phyloP scores from a whole-genome alignment of 2,888 invertebrate genomes.

The Sceliomorpha sp. region DNA sequence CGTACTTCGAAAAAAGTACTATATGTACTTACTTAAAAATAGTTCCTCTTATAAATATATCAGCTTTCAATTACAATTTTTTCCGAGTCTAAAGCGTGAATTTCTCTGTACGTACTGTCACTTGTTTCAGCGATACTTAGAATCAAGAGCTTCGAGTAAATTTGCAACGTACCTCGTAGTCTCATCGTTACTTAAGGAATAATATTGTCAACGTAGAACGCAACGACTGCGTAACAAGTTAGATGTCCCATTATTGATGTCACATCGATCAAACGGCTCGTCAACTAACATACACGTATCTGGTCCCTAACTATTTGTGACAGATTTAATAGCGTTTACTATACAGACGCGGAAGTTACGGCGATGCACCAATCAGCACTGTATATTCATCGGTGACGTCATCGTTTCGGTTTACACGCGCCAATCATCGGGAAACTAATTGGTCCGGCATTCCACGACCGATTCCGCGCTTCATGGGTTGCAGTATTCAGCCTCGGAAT shows the following conservation, averaged over 20 bases:
- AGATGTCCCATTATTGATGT: not conserved
- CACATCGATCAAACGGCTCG: slow-evolving; percentile 35
- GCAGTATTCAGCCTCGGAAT: slow-evolving; percentile 57
- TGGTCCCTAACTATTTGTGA: slow-evolving; percentile 46
- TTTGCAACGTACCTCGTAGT: too few species aligned
- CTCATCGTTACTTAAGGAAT: too few species aligned
- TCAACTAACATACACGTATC: slow-evolving; percentile 38
- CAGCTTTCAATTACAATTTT: too few species aligned
- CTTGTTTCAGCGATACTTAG: too few species aligned
- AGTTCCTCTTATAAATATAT: too few species aligned
- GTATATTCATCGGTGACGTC: slow-evolving; percentile 71
- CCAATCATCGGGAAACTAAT: slow-evolving; percentile 78
- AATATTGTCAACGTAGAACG: too few species aligned
- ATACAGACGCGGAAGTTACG: slow-evolving; percentile 31
- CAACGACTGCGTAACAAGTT: too few species aligned
- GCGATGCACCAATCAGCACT: slow-evolving; percentile 25
- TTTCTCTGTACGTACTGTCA: too few species aligned
- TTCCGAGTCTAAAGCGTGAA: too few species aligned
- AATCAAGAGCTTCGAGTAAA: too few species aligned
- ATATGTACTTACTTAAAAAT: too few species aligned
- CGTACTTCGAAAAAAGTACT: too few species aligned
- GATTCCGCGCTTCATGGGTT: slow-evolving; percentile 68
- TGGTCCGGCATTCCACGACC: slow-evolving; percentile 74
- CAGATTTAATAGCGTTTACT: slow-evolving; percentile 49
- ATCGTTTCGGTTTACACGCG: slow-evolving; percentile 76